Conservation (phyloP, 2,797 vertebrate species). For the Falco concolor region DNA sequence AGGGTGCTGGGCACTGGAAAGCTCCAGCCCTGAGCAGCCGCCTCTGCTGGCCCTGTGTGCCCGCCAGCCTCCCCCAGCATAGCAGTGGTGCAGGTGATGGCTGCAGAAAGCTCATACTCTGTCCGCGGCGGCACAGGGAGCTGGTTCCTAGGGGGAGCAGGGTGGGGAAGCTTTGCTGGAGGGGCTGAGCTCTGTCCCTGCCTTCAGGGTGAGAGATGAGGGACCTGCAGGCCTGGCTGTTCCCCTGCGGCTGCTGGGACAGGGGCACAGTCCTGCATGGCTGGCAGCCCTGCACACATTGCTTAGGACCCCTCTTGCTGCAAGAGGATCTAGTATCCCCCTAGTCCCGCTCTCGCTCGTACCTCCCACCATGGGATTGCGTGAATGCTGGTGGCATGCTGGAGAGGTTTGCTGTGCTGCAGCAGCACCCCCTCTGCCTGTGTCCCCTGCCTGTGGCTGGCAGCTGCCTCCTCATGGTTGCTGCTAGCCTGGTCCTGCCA, state of each 20-base stretch:
- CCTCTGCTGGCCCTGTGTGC: not conserved
- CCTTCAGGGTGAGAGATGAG: not conserved
- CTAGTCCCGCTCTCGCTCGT: not conserved
- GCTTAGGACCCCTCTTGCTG: not conserved
- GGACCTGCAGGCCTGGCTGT: not conserved
- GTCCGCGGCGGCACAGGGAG: not conserved
- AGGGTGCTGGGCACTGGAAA: not conserved
- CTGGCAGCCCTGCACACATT: not conserved
- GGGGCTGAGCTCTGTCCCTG: not conserved
- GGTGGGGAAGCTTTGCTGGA: not conserved
- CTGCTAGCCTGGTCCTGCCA: not conserved
- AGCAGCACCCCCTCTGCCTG: not conserved
- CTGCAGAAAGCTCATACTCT: not conserved
- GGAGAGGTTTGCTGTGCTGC: not conserved
- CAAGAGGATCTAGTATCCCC: not conserved
- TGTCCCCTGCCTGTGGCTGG: not conserved
- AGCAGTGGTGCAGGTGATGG: not conserved
- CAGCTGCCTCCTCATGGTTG: not conserved
- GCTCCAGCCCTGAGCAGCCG: not conserved
- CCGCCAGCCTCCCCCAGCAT: not conserved
- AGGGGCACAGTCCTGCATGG: not conserved
- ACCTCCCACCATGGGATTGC: not conserved
- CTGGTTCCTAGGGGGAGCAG: not conserved
- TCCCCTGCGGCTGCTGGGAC: not conserved
- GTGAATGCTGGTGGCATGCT: not conserved